phyloP scores from a whole-genome alignment of 2,113 vertebrate species.

The Antechinus flavipes region DNA sequence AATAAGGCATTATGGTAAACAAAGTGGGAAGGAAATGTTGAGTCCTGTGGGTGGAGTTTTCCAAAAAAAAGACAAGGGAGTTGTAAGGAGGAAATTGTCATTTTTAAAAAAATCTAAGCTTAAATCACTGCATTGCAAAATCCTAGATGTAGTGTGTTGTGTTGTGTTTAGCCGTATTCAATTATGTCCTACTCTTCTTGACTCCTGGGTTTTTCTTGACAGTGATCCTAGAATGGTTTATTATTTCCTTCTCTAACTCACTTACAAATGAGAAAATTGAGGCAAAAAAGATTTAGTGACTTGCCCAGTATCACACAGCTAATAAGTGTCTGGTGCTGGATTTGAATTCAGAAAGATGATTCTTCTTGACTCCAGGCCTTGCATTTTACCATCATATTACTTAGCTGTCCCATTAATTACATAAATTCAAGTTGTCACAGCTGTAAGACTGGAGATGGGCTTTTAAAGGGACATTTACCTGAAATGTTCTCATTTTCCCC shows the following conservation, averaged over 20 bases:
- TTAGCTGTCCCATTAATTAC: not conserved
- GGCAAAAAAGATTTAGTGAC: not conserved
- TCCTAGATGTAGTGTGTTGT: constrained; percentile 7
- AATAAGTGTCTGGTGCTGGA: not conserved
- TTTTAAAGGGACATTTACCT: too few species aligned
- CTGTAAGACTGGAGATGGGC: too few species aligned
- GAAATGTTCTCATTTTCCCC: too few species aligned
- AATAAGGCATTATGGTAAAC: not conserved
- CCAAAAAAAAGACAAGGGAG: constrained; percentile 10
- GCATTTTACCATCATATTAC: not conserved
- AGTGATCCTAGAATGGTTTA: not conserved
- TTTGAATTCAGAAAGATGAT: not conserved
- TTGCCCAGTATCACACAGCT: not conserved
- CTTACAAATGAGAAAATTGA: not conserved
- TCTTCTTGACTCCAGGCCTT: not conserved
- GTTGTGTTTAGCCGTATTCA: not conserved
- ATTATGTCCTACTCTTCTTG: not conserved
- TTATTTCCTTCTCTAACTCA: not conserved
- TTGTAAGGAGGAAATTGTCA: not conserved
- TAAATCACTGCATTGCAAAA: not conserved
- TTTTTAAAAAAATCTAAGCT: not conserved
- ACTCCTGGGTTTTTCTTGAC: not conserved
- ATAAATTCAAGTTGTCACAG: too few species aligned
- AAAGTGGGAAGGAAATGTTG: not conserved
- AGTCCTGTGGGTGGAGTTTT: not conserved